Conservation (phyloP, 2,888 invertebrate genomes). For the Lasius platythorax region DNA sequence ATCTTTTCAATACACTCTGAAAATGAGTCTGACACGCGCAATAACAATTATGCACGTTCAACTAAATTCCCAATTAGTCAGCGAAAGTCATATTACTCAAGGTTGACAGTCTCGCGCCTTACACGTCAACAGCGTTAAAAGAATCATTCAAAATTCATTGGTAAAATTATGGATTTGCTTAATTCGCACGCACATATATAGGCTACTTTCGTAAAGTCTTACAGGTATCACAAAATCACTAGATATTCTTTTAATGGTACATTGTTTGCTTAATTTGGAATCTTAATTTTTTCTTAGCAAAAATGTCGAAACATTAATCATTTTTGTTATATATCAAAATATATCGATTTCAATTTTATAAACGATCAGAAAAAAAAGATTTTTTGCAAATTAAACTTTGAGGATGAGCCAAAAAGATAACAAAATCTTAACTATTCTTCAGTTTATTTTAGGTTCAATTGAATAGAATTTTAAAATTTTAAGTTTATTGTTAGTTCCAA, state of each 20-base stretch:
- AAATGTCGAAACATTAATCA: neutral
- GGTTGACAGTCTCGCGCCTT: neutral
- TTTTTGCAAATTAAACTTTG: neutral
- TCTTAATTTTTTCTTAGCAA: neutral
- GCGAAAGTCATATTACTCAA: conserved; percentile 15
- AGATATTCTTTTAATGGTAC: neutral
- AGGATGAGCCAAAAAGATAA: neutral
- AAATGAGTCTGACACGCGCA: neutral
- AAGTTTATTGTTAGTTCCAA: neutral
- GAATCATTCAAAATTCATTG: conserved; percentile 19
- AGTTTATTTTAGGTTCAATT: neutral
- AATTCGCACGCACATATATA: neutral
- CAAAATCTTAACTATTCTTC: neutral
- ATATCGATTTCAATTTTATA: too few relatives aligned
- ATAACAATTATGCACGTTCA: neutral
- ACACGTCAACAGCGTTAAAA: neutral
- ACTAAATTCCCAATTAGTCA: conserved; percentile 38
- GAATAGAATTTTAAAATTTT: neutral
- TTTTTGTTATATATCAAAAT: neutral
- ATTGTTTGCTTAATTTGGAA: neutral
- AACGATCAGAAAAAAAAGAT: neutral
- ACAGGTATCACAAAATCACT: neutral
- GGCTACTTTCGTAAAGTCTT: neutral
- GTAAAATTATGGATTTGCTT: neutral
- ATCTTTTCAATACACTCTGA: neutral